A percentile compares a stretch with the other conserved stretches of the same genome.
Evolutionary conservation across 1,140 invertebrate species (phyloP).

Genomic region (Odontomachus brunneus): DNA sequence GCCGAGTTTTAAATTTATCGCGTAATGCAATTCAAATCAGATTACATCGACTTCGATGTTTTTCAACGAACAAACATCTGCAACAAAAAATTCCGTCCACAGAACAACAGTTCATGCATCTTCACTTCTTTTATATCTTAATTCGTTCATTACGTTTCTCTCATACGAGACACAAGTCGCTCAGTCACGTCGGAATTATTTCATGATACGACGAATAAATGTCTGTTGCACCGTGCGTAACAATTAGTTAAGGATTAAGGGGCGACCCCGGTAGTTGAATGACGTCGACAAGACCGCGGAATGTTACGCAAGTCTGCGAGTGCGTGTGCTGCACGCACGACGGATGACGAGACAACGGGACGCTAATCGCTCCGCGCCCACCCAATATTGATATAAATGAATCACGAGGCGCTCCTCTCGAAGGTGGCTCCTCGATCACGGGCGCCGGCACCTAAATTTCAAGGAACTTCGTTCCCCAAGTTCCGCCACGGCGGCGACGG

Average conservation of each 20-base stretch:
- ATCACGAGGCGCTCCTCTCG: conserved; percentile 66
- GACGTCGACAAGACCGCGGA: conserved; percentile 40
- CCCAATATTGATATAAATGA: conserved; percentile 73
- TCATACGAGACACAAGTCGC: not conserved
- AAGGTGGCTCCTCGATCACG: conserved; percentile 60
- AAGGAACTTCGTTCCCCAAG: conserved; percentile 53
- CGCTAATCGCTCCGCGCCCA: conserved; percentile 66
- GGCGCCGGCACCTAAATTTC: conserved; percentile 65
- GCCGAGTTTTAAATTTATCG: too few relatives aligned
- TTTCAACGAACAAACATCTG: not conserved
- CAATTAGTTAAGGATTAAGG: conserved; percentile 37
- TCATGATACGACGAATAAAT: conserved; percentile 1
- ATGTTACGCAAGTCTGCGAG: conserved; percentile 31
- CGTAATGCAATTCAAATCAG: too few relatives aligned
- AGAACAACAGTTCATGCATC: not conserved
- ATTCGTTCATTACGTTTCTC: not conserved
- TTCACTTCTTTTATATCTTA: not conserved
- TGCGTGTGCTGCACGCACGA: conserved; percentile 32
- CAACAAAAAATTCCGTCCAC: not conserved
- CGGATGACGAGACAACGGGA: not conserved
- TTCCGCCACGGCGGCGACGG: conserved; percentile 54
- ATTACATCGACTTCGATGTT: too few relatives aligned
- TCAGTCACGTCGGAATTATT: not conserved
- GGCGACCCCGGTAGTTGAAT: conserved; percentile 16
- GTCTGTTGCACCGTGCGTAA: not conserved